Conservation (phyloP, 2,113 vertebrate species). For the Chaenogobius annularis region DNA sequence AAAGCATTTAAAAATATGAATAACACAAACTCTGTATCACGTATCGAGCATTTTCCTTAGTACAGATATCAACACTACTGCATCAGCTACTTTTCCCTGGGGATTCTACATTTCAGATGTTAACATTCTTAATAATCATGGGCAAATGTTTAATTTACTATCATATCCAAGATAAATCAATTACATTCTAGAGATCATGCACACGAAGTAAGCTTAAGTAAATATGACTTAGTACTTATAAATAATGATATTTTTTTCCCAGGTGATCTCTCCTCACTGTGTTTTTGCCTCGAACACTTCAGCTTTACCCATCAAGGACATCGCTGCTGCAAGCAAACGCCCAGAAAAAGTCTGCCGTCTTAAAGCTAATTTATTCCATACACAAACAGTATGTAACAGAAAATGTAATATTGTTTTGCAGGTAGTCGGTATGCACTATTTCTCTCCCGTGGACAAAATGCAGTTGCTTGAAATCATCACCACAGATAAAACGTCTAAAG, state of each 20-base stretch:
- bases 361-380: neutral
- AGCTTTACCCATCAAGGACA: conserved; percentile 85
- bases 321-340: conserved; percentile 84
- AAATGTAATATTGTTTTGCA: neutral
- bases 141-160: neutral
- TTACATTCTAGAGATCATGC: neutral
- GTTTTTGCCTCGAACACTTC: conserved; percentile 90
- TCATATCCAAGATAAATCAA: neutral
- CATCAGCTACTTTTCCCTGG: too few relatives aligned
- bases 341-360: conserved; percentile 81
- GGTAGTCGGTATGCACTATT: conserved; percentile 87
- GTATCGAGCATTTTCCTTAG: too few relatives aligned
- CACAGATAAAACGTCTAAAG: conserved; percentile 84
- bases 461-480: conserved; percentile 90
- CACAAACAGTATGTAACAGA: neutral
- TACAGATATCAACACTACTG: too few relatives aligned
- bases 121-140: too few relatives aligned
- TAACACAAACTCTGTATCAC: too few relatives aligned
- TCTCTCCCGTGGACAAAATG: conserved; percentile 91
- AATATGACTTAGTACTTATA: neutral
- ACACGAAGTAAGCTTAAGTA: neutral
- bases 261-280: conserved; percentile 83
- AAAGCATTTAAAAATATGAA: too few relatives aligned
- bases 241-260: conserved; percentile 12
- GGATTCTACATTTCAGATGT: too few relatives aligned